Base-by-base conservation (phyloP, 1,140 invertebrate genomes). In the Drosophila kepulauana region DNA sequence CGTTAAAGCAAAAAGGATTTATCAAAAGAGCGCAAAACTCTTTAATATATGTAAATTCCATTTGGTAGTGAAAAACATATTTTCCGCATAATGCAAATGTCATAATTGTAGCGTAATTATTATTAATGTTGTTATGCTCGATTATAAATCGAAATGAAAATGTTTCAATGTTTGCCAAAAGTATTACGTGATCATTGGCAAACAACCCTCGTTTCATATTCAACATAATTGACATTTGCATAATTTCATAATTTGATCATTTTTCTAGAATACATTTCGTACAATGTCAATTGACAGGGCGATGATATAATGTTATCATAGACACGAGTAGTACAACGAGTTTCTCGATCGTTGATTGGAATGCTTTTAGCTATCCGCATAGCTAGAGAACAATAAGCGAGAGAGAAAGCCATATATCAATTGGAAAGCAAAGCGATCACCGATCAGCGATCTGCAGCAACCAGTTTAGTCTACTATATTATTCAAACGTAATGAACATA, bases 51-150 rank as follows among this genome's bases (percentile, higher is more conserved):
- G 64, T 52, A 58, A 64, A 59, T 70, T 64, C 6, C 63, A 20
- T 52, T 25, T 7, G 7, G 20, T 25, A 72, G 25, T 25, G 16
- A 58, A 65, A 65, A 71, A 16, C 63, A 61, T 72, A 86, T 52
- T 70, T 51, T 11, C 25, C 30, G n/a, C 20, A 57, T 28, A 59
- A 51, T 43, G 54, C 33, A 52, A 35, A 69, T 78, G 85, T 88
- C 84, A 88, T 88, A 88, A 88, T 88, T 89, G 51, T 72, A 79
- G 46, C 81, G 84, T 88, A 88, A 88, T 88, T 89, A 89, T 89
- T 89, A 89, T 89, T 89, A 69, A 89, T 89, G 85, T 52, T 61
- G 81, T 89, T 81, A 89, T 80, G 87, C 67, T 59, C 33, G 75
- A 84, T 88, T 81, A 85, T 72, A 79, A 89, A 78, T 88, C 46